Percentiles rank a stretch among this genome's conserved stretches.
Evolutionary conservation across 2,113 vertebrate species (phyloP).

Genomic region (Polypterus senegalus): DNA sequence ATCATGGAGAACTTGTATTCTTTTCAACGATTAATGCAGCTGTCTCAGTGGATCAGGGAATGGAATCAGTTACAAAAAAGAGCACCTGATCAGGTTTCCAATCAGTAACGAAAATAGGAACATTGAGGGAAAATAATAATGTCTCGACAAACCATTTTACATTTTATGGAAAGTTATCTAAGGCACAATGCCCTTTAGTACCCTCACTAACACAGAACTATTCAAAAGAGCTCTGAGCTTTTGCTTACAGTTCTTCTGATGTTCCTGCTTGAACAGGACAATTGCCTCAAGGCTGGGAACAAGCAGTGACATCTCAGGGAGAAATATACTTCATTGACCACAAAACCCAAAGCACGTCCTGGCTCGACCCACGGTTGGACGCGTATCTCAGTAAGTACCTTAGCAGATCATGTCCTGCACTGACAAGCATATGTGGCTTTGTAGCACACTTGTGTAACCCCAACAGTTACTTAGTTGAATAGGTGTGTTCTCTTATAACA

Average conservation of each 20-base stretch:
- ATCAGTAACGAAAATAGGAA: no score
- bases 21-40: no score
- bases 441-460: no score
- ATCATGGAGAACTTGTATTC: no score
- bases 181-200: neutral
- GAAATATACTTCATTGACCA: constrained; percentile 40
- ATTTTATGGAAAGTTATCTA: neutral
- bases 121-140: neutral
- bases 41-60: no score
- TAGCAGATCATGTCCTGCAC: neutral
- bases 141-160: neutral
- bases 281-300: constrained; percentile 34
- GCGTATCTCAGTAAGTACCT: constrained; percentile 28
- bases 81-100: no score
- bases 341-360: constrained; percentile 35
- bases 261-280: constrained; percentile 32
- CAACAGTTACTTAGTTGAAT: no score
- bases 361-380: constrained; percentile 32
- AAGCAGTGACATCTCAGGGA: constrained; percentile 32
- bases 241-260: constrained; percentile 26
- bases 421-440: no score
- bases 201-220: neutral
- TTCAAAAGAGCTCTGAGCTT: constrained; percentile 9
- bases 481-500: no score
- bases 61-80: no score